Evolutionary conservation across 2,888 invertebrate species (phyloP), one percentile per base, ranked within the genome.

Genomic region (Enchytraeus crypticus): DNA sequence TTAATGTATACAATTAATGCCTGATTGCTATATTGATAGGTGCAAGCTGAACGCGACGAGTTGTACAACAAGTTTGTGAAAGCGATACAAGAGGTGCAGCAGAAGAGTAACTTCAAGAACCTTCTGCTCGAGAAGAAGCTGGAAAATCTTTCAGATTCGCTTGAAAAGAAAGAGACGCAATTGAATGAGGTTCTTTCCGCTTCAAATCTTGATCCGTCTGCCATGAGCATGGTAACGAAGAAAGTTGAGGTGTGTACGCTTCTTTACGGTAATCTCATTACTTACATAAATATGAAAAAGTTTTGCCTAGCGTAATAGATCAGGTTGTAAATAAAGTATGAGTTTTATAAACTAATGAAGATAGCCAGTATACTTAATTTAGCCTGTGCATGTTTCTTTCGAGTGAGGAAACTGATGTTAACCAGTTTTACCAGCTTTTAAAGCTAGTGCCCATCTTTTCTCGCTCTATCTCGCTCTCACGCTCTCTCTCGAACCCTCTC

Each of bases 61-160:
- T 78, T 92, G 27, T 88, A 89, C 73, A 78, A 83, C 3, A 84
- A 87, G 74, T 92, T 93, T 77, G 85, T 89, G 11, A 84, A 86
- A 64, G 89, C 90, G 0, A 86, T 93, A 53, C 81, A 90, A 47
- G 92, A 92, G 73, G 85, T 92, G 3, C 92, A 92, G 75, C 90
- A 91, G 77, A 89, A 88, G 75, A 86, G 88, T 0, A 87, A 89
- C 4, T 78, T 89, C 71, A 90, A 89, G 77, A 89, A 88, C 67
- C 85, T 89, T 0, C 79, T 92, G 4, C 78, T 93, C 55, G 90
- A 92, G 74, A 85, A 86, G 72, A 86, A 88, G 75, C 80, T 89
- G 29, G 79, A 82, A 47, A 83, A 84, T n/a, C 74, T 88, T 60
- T 83, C 84, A 56, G 84, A 85, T 63, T 82, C 85, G 34, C 80